Base-by-base conservation (phyloP, 1,140 invertebrate genomes). In the Panagrolaimus sp. region DNA sequence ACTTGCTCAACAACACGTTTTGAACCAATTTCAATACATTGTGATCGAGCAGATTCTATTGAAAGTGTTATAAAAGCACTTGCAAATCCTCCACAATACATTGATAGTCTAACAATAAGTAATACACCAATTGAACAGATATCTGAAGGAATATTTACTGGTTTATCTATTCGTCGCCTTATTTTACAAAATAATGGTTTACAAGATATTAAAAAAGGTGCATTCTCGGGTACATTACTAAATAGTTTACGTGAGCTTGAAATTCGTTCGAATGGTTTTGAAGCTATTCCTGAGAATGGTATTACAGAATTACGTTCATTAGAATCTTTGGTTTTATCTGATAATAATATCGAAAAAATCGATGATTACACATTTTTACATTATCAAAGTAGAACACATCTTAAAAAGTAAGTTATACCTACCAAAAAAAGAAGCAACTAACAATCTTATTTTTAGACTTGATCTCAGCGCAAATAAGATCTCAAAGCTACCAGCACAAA, bases 391-490 rank as follows among this genome's bases (percentile, higher is more conserved):
- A 61, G 74, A 9, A 48, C 73, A 13, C 53, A 43, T 9, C 44
- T 75, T 42, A 16, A 57, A 57, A 57, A 57, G 51, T 57, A 57
- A 23, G 51, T 8, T 25, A 5, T 57, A 25, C 4, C n/a, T n/a
- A 20, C 11, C 20, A 23, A 25, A 25, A 25, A 4, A 9, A 11
- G 51, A 57, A 57, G 13, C 20, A 25, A 25, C n/a, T 11, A 23
- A 20, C 0, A 23, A 25, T 13, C 11, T 20, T 25, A n/a, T 20
- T 57, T 57, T 57, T 27, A 71, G 72, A 65, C 62, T 78, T 3
- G 76, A 78, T 46, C 65, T 78, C n/a, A 78, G 76, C 51, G 72
- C 70, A 16, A 78, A 78, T 63, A 69, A 75, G 20, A 64, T 78
- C 31, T 72, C 67, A 53, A 68, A 66, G 11, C 72, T 78, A 42